These are phyloP conservation scores for Baryphthengus martii DNA, from an alignment of 2,113 vertebrate species.

Conservation along the genomic window DNA sequence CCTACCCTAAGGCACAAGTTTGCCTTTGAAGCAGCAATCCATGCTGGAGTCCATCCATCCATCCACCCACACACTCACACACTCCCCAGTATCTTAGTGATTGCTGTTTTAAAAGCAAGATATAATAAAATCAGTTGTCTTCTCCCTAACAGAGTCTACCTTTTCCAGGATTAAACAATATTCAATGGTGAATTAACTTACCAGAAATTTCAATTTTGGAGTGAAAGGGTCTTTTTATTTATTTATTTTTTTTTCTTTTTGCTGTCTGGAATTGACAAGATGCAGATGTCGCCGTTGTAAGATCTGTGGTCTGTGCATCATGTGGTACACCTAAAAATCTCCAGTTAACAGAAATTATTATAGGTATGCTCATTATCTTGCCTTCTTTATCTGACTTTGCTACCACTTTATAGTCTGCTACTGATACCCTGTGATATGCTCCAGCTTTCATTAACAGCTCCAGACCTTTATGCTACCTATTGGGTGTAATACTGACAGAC, in stretches of 20 bases:
- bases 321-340: background rate
- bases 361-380: background rate
- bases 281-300: background rate
- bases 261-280: background rate
- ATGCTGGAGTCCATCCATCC: background rate
- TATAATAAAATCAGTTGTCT: background rate
- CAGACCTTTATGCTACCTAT: background rate
- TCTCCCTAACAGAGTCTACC: background rate
- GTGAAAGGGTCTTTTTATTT: accelerated
- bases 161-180: background rate
- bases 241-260: background rate
- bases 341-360: background rate
- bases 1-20: background rate
- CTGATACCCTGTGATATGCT: background rate
- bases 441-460: background rate
- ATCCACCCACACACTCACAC: background rate
- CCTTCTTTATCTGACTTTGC: background rate
- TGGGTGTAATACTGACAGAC: background rate
- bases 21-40: background rate
- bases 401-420: background rate
- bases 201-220: background rate
- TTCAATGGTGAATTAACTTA: background rate
- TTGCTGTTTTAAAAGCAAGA: background rate
- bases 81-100: background rate
- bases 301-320: background rate